Conservation (phyloP, 2,888 invertebrate species). For the Calliphora vomitoria region DNA sequence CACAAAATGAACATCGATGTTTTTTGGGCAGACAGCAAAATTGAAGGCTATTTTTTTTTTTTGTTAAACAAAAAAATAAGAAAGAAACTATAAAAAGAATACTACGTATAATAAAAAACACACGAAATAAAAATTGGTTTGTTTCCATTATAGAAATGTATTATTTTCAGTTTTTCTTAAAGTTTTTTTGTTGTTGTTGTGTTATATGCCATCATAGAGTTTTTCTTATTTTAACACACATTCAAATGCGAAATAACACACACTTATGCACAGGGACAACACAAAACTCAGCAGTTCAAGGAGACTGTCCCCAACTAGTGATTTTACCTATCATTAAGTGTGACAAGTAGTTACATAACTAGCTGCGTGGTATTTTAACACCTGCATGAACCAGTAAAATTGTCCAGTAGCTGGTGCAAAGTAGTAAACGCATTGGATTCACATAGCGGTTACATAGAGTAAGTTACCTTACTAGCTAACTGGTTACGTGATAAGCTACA, state of each 20-base stretch:
- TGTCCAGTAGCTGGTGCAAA: no score
- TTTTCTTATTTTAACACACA: slow-evolving; percentile 39
- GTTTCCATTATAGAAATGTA: slow-evolving; percentile 53
- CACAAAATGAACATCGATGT: slow-evolving; percentile 51
- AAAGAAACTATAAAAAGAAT: not conserved
- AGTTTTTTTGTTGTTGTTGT: slow-evolving; percentile 25
- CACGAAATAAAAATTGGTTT: slow-evolving; percentile 38
- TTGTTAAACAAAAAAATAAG: slow-evolving; percentile 18
- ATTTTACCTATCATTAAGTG: no score
- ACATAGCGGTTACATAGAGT: no score
- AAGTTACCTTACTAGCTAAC: no score
- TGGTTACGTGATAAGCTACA: no score
- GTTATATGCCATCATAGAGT: slow-evolving; percentile 22
- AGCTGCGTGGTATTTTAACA: no score
- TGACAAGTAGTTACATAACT: no score
- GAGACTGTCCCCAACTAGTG: no score
- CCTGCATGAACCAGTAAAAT: no score
- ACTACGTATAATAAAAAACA: not conserved
- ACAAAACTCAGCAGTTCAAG: no score
- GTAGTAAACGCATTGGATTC: no score
- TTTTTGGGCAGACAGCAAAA: slow-evolving; percentile 60
- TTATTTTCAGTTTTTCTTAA: slow-evolving; percentile 55
- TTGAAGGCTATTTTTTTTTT: slow-evolving; percentile 57
- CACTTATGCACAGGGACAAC: not conserved
- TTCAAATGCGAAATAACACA: slow-evolving; percentile 55